Evolutionary conservation across 1,140 invertebrate genomes (phyloP), one percentile per base, ranked within the genome.

Genomic region (Odontomachus brunneus): DNA sequence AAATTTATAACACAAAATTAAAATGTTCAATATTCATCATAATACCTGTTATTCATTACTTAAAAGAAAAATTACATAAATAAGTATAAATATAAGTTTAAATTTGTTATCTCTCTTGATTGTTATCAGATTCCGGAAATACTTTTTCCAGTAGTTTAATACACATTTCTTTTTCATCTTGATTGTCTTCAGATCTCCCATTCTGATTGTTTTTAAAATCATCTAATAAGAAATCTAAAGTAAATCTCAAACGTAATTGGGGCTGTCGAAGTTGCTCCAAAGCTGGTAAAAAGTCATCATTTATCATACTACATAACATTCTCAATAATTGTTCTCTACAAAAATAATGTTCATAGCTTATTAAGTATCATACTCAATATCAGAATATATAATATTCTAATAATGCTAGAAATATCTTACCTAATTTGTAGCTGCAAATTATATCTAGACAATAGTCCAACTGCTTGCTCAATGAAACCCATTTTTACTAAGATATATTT

Each of bases 381-480:
- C 12, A 75, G 38, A 55, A 29, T 44, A 19, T 1, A 17, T 5
- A 17, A 51, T 2, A 65, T 65, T 83, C 19, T 14, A 69, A 55
- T 53, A 15, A 84, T 59, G 24, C 0, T 60, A 73, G 49, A 72
- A 1, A 59, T 82, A 33, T 22, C 7, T 85, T 92, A 94, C 94
- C 92, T 92, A 44, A 93, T 92, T 73, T 93, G 91, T 11, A 90
- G 85, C 17, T 93, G 88, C 73, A 95, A 92, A 82, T 93, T 93
- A 29, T 82, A 83, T 63, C 90, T 92, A 17, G 88, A 83, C 38
- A 96, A 88, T 48, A 96, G 90, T 55, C 93, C 94, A 14, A 94
- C 91, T 7, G 95, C 87, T 89, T 96, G 95, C 69, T 95, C 95
- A 15, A 96, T 93, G 60, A 96, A 93, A 17, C 96, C 95, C 93